Evolutionary conservation across 2,113 vertebrate genomes (phyloP).

Genomic region (Paradisaea rubra): DNA sequence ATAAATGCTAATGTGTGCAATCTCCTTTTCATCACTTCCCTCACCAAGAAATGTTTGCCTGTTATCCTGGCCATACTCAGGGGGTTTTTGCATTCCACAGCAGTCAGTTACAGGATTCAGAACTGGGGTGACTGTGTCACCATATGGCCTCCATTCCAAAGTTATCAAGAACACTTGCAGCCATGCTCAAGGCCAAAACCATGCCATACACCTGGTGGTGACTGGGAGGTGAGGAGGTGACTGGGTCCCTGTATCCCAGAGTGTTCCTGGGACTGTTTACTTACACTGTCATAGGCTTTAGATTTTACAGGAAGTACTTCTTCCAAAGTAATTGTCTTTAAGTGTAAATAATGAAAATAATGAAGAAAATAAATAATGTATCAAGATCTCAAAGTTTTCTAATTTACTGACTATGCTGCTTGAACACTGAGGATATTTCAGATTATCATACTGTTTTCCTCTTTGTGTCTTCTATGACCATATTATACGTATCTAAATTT

Average conservation of each 20-base stretch:
- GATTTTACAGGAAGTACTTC: background rate
- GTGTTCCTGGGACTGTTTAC: background rate
- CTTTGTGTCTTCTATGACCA: background rate
- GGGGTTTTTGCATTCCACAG: background rate
- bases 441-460: background rate
- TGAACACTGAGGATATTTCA: background rate
- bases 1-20: fast-evolving
- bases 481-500: background rate
- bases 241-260: background rate
- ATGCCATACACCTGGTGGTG: background rate
- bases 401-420: background rate
- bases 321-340: background rate
- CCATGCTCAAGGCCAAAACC: background rate
- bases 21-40: background rate
- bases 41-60: background rate
- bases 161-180: background rate
- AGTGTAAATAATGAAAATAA: background rate
- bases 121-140: background rate
- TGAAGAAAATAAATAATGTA: background rate
- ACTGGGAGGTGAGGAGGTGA: background rate
- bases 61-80: background rate
- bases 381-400: background rate
- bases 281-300: background rate
- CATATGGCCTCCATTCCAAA: too few relatives aligned
- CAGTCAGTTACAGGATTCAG: background rate